Evolutionary conservation across 2,113 vertebrate genomes (phyloP).

Genomic region (Pelodiscus sinensis): DNA sequence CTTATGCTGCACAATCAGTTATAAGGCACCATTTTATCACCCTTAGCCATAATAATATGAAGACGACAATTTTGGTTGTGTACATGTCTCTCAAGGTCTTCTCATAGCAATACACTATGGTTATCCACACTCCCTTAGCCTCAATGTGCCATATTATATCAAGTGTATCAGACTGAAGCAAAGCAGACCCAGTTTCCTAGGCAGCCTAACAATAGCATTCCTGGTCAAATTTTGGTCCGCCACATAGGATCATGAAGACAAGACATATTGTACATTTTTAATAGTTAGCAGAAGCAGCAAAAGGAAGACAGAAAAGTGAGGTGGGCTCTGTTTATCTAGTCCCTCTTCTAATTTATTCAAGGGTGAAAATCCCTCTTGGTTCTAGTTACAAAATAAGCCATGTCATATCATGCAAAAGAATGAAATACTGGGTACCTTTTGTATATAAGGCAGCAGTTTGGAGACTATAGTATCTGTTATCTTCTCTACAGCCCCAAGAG

Average conservation of each 20-base stretch:
- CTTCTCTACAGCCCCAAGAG: slow-evolving; percentile 82
- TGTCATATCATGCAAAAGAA: not conserved
- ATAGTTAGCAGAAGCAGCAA: not conserved
- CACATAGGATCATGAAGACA: not conserved
- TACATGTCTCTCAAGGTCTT: not conserved
- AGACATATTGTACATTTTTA: not conserved
- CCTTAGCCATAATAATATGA: fast-evolving
- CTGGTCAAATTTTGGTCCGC: not conserved
- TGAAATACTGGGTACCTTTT: slow-evolving; percentile 81
- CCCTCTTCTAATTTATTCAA: not conserved
- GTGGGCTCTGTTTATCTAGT: fast-evolving
- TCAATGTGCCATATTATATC: not conserved
- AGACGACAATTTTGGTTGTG: not conserved
- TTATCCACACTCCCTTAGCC: not conserved
- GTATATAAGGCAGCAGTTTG: slow-evolving; percentile 92
- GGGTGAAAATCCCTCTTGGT: not conserved
- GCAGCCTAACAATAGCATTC: not conserved
- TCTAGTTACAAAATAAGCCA: not conserved
- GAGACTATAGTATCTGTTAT: slow-evolving; percentile 86
- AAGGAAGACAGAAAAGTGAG: not conserved
- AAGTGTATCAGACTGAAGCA: not conserved
- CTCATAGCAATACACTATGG: not conserved
- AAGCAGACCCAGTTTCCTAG: not conserved
- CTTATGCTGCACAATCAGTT: not conserved
- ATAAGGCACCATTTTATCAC: not conserved